phyloP scores from a whole-genome alignment of 2,113 vertebrate genomes.

The Sinocyclocheilus anshuiensis region DNA sequence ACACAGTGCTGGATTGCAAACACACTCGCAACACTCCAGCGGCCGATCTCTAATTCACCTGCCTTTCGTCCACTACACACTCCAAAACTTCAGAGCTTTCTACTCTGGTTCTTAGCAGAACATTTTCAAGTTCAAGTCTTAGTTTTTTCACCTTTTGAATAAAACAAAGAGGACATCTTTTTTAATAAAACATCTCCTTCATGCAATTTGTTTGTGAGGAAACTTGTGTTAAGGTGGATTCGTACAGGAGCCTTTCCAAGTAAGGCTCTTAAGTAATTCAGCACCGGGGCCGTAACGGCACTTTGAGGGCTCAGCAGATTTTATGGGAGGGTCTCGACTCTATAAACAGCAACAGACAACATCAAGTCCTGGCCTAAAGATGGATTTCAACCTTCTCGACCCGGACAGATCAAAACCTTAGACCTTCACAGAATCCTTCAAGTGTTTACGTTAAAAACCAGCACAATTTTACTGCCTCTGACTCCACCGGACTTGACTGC shows the following conservation, averaged over 20 bases:
- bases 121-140: not conserved
- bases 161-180: not conserved
- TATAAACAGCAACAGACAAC: slow-evolving; percentile 69
- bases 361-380: slow-evolving; percentile 56
- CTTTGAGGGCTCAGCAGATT: slow-evolving; percentile 68
- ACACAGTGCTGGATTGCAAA: not conserved
- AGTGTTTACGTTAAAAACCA: not conserved
- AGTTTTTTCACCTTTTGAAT: not conserved
- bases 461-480: not conserved
- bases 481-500: slow-evolving; percentile 22
- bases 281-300: slow-evolving; percentile 61
- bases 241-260: slow-evolving; percentile 54
- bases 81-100: not conserved
- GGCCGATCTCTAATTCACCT: not conserved
- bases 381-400: not conserved
- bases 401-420: not conserved
- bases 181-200: slow-evolving; percentile 9
- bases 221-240: slow-evolving; percentile 28
- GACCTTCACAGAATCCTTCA: not conserved
- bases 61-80: not conserved
- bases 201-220: slow-evolving; percentile 4
- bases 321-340: slow-evolving; percentile 62
- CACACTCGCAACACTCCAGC: not conserved
- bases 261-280: slow-evolving; percentile 65
- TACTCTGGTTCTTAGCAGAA: not conserved